phyloP scores from a whole-genome alignment of 2,888 invertebrate species.

The Diaphora mendica region DNA sequence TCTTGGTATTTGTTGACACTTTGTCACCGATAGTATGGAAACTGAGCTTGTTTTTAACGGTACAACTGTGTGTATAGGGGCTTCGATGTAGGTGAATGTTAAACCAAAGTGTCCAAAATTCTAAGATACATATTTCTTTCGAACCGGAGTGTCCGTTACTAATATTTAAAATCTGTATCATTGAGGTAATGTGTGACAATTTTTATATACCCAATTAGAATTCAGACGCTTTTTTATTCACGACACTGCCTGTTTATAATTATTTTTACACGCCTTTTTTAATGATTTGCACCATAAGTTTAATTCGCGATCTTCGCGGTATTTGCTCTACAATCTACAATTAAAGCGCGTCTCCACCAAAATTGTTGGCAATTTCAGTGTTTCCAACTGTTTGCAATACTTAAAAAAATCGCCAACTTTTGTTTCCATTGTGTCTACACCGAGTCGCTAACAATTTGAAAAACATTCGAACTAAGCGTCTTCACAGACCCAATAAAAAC shows the following conservation, averaged over 20 bases:
- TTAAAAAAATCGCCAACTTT: no score
- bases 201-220: background rate
- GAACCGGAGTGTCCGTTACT: background rate
- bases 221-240: conserved; percentile 3
- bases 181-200: background rate
- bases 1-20: conserved; percentile 60
- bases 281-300: background rate
- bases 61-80: conserved; percentile 37
- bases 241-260: no score
- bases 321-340: background rate
- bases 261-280: no score
- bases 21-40: conserved; percentile 58
- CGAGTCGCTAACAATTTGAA: no score
- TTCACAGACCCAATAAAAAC: no score
- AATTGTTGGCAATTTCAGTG: no score
- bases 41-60: conserved; percentile 53
- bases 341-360: no score
- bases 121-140: background rate
- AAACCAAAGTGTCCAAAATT: background rate
- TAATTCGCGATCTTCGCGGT: no score
- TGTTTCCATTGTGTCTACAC: no score
- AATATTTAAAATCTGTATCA: background rate
- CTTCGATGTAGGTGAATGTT: conserved; percentile 28
- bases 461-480: no score
- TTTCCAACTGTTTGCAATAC: no score